A percentile compares a stretch with the other conserved stretches of the same genome.
phyloP scores from a whole-genome alignment of 2,113 vertebrate species.

The Smithornis capensis region DNA sequence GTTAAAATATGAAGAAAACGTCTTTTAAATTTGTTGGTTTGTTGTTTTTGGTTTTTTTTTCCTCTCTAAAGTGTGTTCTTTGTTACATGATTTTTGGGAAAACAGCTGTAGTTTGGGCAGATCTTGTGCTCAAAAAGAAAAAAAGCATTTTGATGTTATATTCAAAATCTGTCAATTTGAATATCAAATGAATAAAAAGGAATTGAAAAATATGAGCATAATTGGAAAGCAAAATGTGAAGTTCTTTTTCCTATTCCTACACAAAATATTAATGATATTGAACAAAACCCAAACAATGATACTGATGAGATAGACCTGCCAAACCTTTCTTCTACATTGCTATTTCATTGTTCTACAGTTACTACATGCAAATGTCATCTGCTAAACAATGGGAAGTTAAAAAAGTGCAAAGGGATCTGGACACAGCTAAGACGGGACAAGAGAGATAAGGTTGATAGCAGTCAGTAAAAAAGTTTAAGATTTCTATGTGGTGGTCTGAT shows the following conservation, averaged over 20 bases:
- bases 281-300: not conserved
- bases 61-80: not conserved
- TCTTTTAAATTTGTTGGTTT: fast-evolving
- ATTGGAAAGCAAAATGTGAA: not conserved
- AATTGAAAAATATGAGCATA: not conserved
- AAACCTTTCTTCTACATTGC: not conserved
- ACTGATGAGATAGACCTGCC: not conserved
- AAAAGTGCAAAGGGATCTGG: not conserved
- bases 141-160: not conserved
- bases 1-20: not conserved
- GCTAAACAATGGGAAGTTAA: not conserved
- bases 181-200: not conserved
- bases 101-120: not conserved
- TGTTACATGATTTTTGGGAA: not conserved
- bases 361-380: not conserved
- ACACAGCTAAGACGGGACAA: not conserved
- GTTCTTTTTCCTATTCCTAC: not conserved
- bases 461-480: not conserved
- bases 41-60: not conserved
- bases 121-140: not conserved
- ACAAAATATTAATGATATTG: not conserved
- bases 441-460: not conserved
- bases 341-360: not conserved
- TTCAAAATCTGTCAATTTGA: not conserved
- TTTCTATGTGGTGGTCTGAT: not conserved